phyloP scores from a whole-genome alignment of 2,888 invertebrate genomes.

The Vandiemenella viatica region DNA sequence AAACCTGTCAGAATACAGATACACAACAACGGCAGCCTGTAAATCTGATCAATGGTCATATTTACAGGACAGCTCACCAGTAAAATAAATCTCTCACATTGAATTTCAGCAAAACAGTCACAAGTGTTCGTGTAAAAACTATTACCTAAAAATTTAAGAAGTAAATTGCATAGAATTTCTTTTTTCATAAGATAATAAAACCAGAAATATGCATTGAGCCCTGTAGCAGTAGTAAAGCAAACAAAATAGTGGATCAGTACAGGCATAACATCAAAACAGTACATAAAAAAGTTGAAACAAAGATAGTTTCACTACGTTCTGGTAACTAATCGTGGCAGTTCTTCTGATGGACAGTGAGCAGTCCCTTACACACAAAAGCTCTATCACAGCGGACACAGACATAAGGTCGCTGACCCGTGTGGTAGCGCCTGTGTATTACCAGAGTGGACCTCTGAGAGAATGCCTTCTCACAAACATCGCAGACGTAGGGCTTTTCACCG shows the following conservation, averaged over 20 bases:
- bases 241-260: not conserved
- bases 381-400: conserved; percentile 30
- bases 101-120: no score
- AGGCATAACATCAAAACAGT: no score
- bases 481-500: conserved; percentile 14
- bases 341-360: conserved; percentile 27
- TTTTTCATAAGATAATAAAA: not conserved
- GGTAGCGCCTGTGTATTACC: conserved; percentile 34
- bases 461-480: conserved; percentile 14
- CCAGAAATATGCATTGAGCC: not conserved
- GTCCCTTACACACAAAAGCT: conserved; percentile 31
- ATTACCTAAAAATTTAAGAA: not conserved
- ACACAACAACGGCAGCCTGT: not conserved
- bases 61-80: not conserved
- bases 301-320: no score
- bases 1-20: no score
- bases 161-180: not conserved
- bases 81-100: no score
- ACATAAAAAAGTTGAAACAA: no score
- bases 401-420: conserved; percentile 33
- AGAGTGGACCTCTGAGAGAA: conserved; percentile 35
- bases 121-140: not conserved
- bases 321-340: no score
- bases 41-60: not conserved
- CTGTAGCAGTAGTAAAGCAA: not conserved